These are phyloP conservation scores for Drosophila suboccidentalis DNA, from an alignment of 2,888 invertebrate genomes.

Conservation along the genomic window DNA sequence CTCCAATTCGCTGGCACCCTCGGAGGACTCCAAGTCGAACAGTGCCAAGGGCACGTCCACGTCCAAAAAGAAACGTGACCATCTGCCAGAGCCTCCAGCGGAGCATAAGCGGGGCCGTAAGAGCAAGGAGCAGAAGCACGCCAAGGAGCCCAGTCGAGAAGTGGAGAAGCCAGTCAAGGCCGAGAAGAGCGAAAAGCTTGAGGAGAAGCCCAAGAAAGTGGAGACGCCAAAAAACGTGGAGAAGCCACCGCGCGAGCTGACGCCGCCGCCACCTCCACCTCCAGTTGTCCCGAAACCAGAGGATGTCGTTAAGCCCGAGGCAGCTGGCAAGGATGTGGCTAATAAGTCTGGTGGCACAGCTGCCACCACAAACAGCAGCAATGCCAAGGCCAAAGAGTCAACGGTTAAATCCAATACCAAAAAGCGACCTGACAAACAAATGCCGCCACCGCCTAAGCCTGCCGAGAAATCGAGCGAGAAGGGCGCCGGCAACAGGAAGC, in stretches of 20 bases:
- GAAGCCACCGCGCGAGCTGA: constrained; percentile 38
- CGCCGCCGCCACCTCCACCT: constrained; percentile 13
- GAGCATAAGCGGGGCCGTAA: constrained; percentile 64
- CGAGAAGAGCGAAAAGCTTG: constrained; percentile 32
- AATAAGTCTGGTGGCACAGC: constrained; percentile 21
- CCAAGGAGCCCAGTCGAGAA: constrained; percentile 53
- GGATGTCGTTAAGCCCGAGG: constrained; percentile 20
- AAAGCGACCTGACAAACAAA: constrained; percentile 73
- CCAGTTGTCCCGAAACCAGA: not conserved
- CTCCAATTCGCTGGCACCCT: constrained; percentile 60
- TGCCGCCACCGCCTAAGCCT: constrained; percentile 72
- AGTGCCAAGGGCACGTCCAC: constrained; percentile 49
- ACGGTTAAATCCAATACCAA: constrained; percentile 68
- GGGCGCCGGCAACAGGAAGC: constrained; percentile 38
- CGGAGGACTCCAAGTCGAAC: constrained; percentile 60
- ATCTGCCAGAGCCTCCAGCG: constrained; percentile 33
- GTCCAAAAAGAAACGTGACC: constrained; percentile 59
- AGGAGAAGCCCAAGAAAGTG: constrained; percentile 40
- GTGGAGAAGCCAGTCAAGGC: constrained; percentile 17
- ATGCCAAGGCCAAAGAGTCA: constrained; percentile 51
- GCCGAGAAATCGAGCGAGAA: constrained; percentile 61
- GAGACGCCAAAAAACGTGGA: constrained; percentile 45
- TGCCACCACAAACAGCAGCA: constrained; percentile 42
- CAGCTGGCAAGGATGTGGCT: constrained; percentile 14
- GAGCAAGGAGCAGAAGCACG: constrained; percentile 65